A percentile compares a stretch with the other conserved stretches of the same genome.
Conservation (phyloP, 2,888 invertebrate species). For the Athripsodes cinereus region DNA sequence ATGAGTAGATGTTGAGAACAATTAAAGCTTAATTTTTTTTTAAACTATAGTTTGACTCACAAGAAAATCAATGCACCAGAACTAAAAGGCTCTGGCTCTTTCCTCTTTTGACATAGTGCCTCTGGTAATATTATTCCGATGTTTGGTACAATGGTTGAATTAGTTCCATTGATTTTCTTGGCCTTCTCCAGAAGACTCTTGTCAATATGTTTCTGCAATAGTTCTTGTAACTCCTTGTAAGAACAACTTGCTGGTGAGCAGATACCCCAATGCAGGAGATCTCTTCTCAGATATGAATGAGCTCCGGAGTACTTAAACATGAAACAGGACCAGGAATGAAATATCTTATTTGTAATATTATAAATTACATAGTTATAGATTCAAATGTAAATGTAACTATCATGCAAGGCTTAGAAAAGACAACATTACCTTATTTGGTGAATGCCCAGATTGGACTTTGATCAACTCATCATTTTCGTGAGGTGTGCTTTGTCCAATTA, state of each 20-base stretch:
- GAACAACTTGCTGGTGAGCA: conserved; percentile 49
- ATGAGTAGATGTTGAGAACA: no score
- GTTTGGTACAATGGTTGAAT: not conserved
- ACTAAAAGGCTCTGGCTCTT: conserved; percentile 28
- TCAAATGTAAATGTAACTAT: no score
- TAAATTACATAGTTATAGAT: no score
- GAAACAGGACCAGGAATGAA: no score
- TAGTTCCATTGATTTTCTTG: not conserved
- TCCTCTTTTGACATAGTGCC: conserved; percentile 33
- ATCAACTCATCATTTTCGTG: no score
- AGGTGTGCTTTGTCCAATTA: no score
- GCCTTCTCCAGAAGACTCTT: not conserved
- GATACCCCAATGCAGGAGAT: conserved; percentile 49
- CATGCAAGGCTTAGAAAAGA: no score
- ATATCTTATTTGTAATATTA: no score
- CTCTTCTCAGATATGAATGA: conserved; percentile 35
- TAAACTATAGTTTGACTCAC: no score
- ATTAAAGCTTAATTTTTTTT: no score
- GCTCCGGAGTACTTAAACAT: conserved; percentile 31
- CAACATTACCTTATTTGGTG: no score
- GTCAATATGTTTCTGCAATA: not conserved
- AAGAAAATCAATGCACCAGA: conserved; percentile 35
- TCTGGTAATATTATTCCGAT: conserved; percentile 4
- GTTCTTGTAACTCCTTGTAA: conserved; percentile 30
- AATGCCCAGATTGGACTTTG: no score